Evolutionary conservation across 1,140 invertebrate species (phyloP).

Genomic region (Drosophila varians): DNA sequence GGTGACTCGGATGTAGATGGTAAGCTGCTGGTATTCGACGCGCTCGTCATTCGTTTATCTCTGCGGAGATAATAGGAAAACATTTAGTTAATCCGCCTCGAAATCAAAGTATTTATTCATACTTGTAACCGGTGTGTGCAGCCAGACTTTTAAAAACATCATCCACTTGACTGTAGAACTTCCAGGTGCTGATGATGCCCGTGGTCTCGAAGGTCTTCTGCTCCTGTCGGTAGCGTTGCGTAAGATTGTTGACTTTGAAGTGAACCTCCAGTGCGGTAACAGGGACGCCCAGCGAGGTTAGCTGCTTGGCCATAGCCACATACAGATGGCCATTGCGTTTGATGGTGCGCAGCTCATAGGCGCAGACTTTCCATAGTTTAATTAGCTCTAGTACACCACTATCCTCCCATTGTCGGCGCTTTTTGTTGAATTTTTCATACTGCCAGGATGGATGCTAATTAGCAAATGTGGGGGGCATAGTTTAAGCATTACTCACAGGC

Average conservation of each 20-base stretch:
- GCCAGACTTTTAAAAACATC: conserved; percentile 82
- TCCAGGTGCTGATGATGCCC: conserved; percentile 82
- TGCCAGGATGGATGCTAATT: conserved; percentile 6
- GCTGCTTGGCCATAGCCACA: conserved; percentile 83
- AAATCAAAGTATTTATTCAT: too few species aligned
- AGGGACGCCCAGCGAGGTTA: conserved; percentile 74
- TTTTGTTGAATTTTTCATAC: conserved; percentile 84
- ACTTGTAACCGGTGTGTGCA: conserved; percentile 80
- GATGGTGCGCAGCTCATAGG: conserved; percentile 83
- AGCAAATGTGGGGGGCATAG: not conserved
- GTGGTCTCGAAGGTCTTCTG: conserved; percentile 81
- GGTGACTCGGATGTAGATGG: conserved; percentile 82
- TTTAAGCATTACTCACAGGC: conserved; percentile 68
- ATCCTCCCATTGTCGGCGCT: conserved; percentile 83
- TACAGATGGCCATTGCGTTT: conserved; percentile 83
- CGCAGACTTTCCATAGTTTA: conserved; percentile 83
- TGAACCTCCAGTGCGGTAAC: conserved; percentile 82
- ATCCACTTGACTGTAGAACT: conserved; percentile 82
- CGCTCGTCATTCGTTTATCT: conserved; percentile 82
- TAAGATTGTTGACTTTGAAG: conserved; percentile 82
- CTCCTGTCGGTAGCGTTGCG: conserved; percentile 79
- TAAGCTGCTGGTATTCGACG: conserved; percentile 80
- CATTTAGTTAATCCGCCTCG: too few species aligned
- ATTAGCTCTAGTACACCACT: conserved; percentile 81
- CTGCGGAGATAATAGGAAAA: conserved; percentile 44